These are phyloP conservation scores for Quadroppia sp. DNA, from an alignment of 2,888 invertebrate genomes.

Conservation along the genomic window DNA sequence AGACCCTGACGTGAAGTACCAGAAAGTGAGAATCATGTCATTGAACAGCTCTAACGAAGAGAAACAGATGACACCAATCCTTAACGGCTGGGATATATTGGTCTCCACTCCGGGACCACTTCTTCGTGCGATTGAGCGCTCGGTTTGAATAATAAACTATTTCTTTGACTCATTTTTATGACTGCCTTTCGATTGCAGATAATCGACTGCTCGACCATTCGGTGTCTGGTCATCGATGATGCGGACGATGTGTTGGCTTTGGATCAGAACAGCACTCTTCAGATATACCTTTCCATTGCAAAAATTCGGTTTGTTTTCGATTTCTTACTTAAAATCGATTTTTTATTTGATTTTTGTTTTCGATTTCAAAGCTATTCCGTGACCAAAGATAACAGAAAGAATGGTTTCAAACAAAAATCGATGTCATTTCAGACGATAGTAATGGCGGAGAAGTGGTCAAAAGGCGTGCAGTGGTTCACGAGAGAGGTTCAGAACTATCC, in stretches of 20 bases:
- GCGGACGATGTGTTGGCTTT: neutral
- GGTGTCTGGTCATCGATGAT: constrained; percentile 5
- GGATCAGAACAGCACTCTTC: neutral
- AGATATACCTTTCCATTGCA: neutral
- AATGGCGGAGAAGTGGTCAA: constrained; percentile 15
- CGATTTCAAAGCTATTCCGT: neutral
- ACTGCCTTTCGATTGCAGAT: no score
- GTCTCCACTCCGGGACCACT: constrained; percentile 37
- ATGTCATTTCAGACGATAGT: constrained; percentile 20
- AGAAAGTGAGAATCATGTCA: neutral
- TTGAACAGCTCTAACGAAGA: constrained; percentile 18
- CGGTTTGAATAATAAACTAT: neutral
- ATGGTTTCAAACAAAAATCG: neutral
- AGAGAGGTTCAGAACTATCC: constrained; percentile 15
- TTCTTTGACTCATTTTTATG: no score
- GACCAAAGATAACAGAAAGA: neutral
- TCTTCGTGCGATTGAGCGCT: neutral
- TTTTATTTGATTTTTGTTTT: neutral
- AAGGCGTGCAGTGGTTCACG: neutral
- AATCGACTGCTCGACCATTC: neutral
- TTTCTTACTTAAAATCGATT: neutral
- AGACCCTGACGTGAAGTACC: neutral
- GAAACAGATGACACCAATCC: neutral
- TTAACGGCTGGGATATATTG: constrained; percentile 36
- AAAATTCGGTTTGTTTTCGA: neutral